Base-by-base conservation (phyloP, 2,113 vertebrate genomes). In the Chloropsis cyanopogon region DNA sequence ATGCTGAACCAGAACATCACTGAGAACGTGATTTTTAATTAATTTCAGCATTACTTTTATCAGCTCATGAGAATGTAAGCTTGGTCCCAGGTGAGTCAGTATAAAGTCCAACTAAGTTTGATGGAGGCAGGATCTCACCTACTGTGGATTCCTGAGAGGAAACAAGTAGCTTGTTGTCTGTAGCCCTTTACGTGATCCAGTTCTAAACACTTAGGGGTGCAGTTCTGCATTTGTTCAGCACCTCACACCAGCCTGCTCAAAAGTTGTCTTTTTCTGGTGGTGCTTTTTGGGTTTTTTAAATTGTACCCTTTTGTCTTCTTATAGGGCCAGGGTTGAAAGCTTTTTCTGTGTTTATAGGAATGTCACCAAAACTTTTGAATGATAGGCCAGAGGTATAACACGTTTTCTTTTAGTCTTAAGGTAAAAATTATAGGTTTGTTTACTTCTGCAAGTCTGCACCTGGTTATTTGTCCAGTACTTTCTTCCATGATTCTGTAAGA, bases 401-500 rank as follows among this genome's bases (percentile, higher is more conserved):
- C 8, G 28, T 73, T 92, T 88, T 56, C 14, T 79, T 80, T 72
- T 33, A 59, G 10, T 79, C 37, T 64, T 70, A 7, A 61, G 3
- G 25, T 57, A 46, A 65, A 88, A 92, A n/a, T 8, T 7, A n/a
- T n/a, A 49, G 6, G 4, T 77, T n/a, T 81, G 8, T 82, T 75
- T 64, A 21, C 47, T 46, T 85, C 64, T 56, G 6, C 11, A 46
- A 69, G 28, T 41, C 61, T 2, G 1, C 46, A 23, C 52, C 21
- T 7, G 15, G 31, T 77, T 82, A 73, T 31, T 87, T 57, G 82
- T 57, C 70, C 6, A 39, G 39, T 50, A 71, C 21, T 56, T 64
- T 60, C 49, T 92, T 80, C 66, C 8, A 2, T 68, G 68, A 83
- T 90, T 80, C 47, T 92, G 16, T 75, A 84, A 80, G 93, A 93